A percentile compares a stretch with the other conserved stretches of the same genome.
phyloP scores from a whole-genome alignment of 2,797 vertebrate genomes.

The Bovichtus variegatus region DNA sequence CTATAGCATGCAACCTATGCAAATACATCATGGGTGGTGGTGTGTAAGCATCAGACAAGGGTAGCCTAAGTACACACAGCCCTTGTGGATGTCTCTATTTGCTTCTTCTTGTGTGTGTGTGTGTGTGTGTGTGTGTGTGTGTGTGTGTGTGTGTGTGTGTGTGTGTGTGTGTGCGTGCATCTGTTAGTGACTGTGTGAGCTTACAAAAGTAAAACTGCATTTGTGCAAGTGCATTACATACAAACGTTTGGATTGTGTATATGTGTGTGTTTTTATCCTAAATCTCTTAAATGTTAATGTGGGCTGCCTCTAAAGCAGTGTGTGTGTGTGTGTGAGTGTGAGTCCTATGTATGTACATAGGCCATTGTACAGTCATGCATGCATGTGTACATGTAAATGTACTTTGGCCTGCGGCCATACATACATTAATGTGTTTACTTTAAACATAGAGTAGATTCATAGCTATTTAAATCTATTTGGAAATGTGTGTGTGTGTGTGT shows the following conservation, averaged over 20 bases:
- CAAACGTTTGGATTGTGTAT: not conserved
- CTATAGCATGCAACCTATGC: slow-evolving; percentile 53
- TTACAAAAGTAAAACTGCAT: slow-evolving; percentile 3
- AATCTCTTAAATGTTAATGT: slow-evolving; percentile 28
- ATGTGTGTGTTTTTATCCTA: slow-evolving; percentile 31
- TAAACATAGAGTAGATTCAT: slow-evolving; percentile 12
- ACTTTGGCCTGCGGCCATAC: slow-evolving; percentile 48
- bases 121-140: not conserved
- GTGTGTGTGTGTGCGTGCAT: not conserved
- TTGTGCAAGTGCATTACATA: not conserved
- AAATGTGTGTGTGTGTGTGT: slow-evolving; percentile 7
- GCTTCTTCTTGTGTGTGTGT: slow-evolving; percentile 13
- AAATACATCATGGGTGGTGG: slow-evolving; percentile 55
- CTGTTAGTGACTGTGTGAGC: not conserved
- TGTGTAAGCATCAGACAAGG: slow-evolving; percentile 47
- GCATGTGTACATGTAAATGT: slow-evolving; percentile 51
- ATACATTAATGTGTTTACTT: slow-evolving; percentile 47
- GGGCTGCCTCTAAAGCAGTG: slow-evolving; percentile 10
- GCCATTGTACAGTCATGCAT: slow-evolving; percentile 26
- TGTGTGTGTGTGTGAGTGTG: not conserved
- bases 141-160: not conserved
- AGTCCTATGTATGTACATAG: not conserved
- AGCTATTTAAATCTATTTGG: not conserved
- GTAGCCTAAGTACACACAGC: slow-evolving; percentile 50
- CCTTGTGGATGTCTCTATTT: slow-evolving; percentile 45